Base-by-base conservation (phyloP, 1,140 invertebrate species). In the Drosophila quadrilineata region DNA sequence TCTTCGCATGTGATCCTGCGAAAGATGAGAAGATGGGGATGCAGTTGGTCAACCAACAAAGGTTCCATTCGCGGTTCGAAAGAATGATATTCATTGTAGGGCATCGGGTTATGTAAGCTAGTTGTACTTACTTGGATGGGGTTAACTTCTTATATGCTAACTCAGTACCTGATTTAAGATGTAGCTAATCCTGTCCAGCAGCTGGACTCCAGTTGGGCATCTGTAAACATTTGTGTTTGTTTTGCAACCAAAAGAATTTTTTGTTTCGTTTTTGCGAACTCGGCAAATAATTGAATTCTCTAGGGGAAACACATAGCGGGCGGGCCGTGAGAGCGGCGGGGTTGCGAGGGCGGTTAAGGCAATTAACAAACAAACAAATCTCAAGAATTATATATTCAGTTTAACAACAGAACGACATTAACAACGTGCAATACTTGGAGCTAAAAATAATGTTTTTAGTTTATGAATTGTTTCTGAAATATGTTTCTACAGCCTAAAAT, bases 211-310 rank as follows among this genome's bases (percentile, higher is more conserved):
- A 12, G n/a, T 12, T 10, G n/a, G 29, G 38, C 10, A 71, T 60
- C 74, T 84, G 74, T 73, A 85, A 84, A 79, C 56, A 57, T 35
- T 60, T 62, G 12, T 59, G 49, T 41, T 50, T 63, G 12, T 49
- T 71, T 82, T 71, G 77, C 77, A 84, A 84, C 79, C 77, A 84
- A 84, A 85, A 85, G 79, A 85, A 74, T 50, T 59, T n/a, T n/a
- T n/a, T n/a, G n/a, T n/a, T n/a, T n/a, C n/a, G n/a, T n/a, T n/a
- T n/a, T 45, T 59, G 63, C 46, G 52, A 45, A 66, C 22, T 64
- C 40, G 33, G 26, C 14, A 40, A 33, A n/a, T 3, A 38, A 17
- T 8, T 21, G n/a, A n/a, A n/a, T n/a, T 17, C 38, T 16, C 31
- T 50, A 59, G 36, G 50, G 45, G 50, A 36, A n/a, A n/a, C n/a